Conservation (phyloP, 2,113 vertebrate genomes). For the Prolemur simus region DNA sequence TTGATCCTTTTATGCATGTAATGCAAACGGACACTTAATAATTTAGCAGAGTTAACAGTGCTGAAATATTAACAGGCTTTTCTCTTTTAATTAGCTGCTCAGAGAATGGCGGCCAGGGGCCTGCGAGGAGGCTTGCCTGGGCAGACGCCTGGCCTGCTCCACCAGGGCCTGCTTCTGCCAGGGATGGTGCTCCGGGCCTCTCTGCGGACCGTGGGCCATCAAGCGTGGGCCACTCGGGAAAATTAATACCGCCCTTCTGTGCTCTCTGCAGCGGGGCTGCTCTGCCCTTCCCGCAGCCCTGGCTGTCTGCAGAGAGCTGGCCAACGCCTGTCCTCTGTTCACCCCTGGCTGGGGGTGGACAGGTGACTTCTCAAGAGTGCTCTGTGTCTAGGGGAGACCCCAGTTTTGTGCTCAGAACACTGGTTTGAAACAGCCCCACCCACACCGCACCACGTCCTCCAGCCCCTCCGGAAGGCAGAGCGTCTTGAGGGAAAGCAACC, state of each 20-base stretch:
- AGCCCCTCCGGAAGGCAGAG: background rate
- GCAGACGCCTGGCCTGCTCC: background rate
- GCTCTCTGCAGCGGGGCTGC: background rate
- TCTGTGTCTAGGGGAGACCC: background rate
- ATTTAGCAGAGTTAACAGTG: slow-evolving; percentile 84
- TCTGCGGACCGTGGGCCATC: fast-evolving
- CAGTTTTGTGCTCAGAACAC: background rate
- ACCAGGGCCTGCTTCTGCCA: background rate
- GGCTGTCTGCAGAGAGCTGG: background rate
- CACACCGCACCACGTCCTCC: background rate
- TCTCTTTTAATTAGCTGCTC: slow-evolving; percentile 86
- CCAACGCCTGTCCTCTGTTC: background rate
- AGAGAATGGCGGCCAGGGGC: background rate
- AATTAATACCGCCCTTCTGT: background rate
- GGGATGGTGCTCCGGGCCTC: background rate
- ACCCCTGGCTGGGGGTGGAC: background rate
- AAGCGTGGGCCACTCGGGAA: fast-evolving
- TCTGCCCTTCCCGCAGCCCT: background rate
- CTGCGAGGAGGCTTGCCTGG: background rate
- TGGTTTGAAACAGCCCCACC: background rate
- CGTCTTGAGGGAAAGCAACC: background rate
- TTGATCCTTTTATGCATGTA: slow-evolving; percentile 84
- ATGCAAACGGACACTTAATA: slow-evolving; percentile 88
- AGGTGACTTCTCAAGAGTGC: background rate
- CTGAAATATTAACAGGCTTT: slow-evolving; percentile 86